phyloP scores from a whole-genome alignment of 2,888 invertebrate species.

The Lasioglossum malachurum region DNA sequence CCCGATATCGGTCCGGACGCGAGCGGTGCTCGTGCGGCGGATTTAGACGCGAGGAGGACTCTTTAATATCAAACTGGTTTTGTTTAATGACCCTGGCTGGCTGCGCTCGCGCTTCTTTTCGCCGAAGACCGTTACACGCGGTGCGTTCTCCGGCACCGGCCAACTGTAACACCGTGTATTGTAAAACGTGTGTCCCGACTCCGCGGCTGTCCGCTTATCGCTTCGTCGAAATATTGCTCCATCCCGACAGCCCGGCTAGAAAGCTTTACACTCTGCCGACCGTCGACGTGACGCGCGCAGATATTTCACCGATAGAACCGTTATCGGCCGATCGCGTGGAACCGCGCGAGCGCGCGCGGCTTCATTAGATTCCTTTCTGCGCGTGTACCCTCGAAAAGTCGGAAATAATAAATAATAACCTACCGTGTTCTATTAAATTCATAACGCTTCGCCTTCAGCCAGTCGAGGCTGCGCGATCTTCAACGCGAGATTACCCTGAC shows the following conservation, averaged over 20 bases:
- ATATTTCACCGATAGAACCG: slow-evolving; percentile 6
- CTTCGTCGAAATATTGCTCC: slow-evolving; percentile 8
- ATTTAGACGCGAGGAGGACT: slow-evolving; percentile 44
- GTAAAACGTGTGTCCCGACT: slow-evolving; percentile 23
- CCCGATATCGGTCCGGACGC: slow-evolving; percentile 27
- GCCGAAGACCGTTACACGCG: slow-evolving; percentile 43
- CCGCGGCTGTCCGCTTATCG: slow-evolving; percentile 1
- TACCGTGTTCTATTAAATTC: neutral
- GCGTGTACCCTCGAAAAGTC: slow-evolving; percentile 2
- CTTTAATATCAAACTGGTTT: slow-evolving; percentile 57
- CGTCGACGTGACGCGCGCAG: neutral
- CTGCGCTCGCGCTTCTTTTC: slow-evolving; percentile 34
- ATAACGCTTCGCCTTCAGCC: neutral
- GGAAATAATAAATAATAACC: slow-evolving; percentile 4
- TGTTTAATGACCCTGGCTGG: slow-evolving; percentile 46
- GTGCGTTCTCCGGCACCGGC: slow-evolving; percentile 9
- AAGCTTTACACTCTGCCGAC: slow-evolving; percentile 5
- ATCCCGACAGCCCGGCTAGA: slow-evolving; percentile 5
- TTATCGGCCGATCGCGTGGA: slow-evolving; percentile 20
- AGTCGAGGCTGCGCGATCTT: neutral
- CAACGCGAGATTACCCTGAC: neutral
- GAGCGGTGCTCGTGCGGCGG: slow-evolving; percentile 7
- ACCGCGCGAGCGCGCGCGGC: no score
- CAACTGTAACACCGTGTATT: slow-evolving; percentile 36
- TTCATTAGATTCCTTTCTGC: slow-evolving; percentile 21